Percentiles rank a stretch among this genome's conserved stretches.
phyloP scores from a whole-genome alignment of 2,113 vertebrate genomes.

The Alosa alosa region DNA sequence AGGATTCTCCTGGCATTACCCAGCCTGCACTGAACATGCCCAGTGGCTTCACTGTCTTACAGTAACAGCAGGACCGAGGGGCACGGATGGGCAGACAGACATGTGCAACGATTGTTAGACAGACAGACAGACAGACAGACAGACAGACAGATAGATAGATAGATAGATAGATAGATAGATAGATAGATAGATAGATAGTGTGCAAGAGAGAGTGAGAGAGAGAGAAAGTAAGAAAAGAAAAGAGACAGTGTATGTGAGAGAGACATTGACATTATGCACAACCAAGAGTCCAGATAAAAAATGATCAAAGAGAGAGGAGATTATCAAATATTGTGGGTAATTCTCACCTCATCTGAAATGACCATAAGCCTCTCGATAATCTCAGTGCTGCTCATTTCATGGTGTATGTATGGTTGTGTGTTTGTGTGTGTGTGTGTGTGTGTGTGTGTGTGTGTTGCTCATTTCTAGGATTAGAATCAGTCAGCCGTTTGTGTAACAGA shows the following conservation, averaged over 20 bases:
- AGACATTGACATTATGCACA: not conserved
- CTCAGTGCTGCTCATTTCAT: not conserved
- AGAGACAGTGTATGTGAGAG: not conserved
- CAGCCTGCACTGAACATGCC: not conserved
- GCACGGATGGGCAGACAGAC: too few species aligned
- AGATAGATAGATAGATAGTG: not conserved
- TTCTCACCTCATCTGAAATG: not conserved
- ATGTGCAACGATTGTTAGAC: not conserved
- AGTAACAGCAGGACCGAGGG: too few species aligned
- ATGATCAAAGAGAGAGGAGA: not conserved
- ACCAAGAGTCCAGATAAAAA: not conserved
- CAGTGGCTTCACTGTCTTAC: not conserved
- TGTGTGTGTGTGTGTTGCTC: conserved; percentile 10
- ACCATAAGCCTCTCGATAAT: not conserved
- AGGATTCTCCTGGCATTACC: not conserved
- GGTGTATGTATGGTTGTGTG: not conserved
- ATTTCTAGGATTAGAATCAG: not conserved
- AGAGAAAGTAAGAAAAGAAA: not conserved
- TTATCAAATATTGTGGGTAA: not conserved
- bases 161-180: too few species aligned
- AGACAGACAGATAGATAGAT: not conserved
- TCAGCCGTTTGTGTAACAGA: not conserved
- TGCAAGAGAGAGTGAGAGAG: not conserved
- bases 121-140: not conserved
- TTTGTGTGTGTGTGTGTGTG: not conserved